Base-by-base conservation (phyloP, 1,140 invertebrate species). In the Anastrepha obliqua region DNA sequence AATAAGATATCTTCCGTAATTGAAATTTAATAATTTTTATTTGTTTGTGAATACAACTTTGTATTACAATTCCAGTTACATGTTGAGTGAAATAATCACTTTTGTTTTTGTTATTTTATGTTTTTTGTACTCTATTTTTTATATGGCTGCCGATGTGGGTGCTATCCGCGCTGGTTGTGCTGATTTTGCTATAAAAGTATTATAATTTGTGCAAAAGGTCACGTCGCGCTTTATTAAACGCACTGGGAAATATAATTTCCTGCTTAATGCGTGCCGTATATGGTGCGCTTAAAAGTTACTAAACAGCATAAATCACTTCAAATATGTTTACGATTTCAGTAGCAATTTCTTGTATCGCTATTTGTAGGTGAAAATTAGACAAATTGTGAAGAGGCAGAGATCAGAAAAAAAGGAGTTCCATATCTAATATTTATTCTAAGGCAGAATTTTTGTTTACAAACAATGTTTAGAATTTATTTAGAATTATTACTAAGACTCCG, bases 1-100 rank as follows among this genome's bases (percentile, higher is more conserved):
- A 47, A 74, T 74, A 42, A 6, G 42, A 74, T 44, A 74, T 74
- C 67, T 74, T 74, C 67, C 67, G 39, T 42, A 74, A 74, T 44
- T 74, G 67, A 44, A 74, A 74, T 74, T 47, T 17, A 47, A 74
- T 47, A 44, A 47, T 44, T 44, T 44, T 47, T 44, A 47, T 74
- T 44, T 44, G 42, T 42, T 15, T 74, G 47, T 47, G 15, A 15
- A 47, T 44, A 74, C 42, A n/a, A 47, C 15, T 15, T 6, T 39
- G 65, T 11, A 39, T 74, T 39, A 74, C 67, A 74, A 29, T 74
- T 13, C 5, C 17, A 74, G 39, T 8, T 65, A n/a, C 20, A 1
- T 11, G 17, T n/a, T 17, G 39, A 29, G 29, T 67, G 5, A 47
- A 13, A 44, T n/a, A 74, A 44, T 44, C 39, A 74, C 42, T 17